Evolutionary conservation across 2,797 vertebrate species (phyloP), one percentile per base, ranked within the genome.

Genomic region (Enteromius afrohamiltoni): DNA sequence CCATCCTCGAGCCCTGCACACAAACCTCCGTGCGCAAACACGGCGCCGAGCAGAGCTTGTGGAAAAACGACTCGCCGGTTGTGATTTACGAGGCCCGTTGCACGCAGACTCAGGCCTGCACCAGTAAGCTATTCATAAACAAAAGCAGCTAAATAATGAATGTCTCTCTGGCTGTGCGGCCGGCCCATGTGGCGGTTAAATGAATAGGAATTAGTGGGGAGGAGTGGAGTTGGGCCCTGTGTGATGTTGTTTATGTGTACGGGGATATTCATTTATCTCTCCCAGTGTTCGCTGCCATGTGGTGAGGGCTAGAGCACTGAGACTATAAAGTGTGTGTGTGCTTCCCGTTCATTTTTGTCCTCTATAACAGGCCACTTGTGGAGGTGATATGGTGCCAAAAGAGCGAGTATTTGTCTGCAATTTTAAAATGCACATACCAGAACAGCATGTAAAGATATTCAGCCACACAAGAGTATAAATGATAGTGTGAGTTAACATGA

Each of bases 41-140:
- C 69, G 4, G 68, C 75, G 60, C 17, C 88, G 89, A 91, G 82
- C 4, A 88, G 90, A 89, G 90, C 62, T 34, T 80, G 85, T 77
- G 60, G 79, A 87, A 87, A 85, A 87, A 85, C 79, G 79, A 86
- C 80, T 79, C 34, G 7, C 81, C 40, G 80, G 83, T 85, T 83
- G 93, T 98, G 97, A 99, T 98, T 95, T 96, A 98, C 93, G 90
- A 94, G 95, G 92, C 80, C 92, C 92, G 95, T 95, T 94, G 92
- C 88, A 87, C 86, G 93, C 94, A 89, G 89, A 91, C 92, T 91
- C 94, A 89, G 95, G 95, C 95, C 93, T 92, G 96, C 95, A 97
- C 97, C 96, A 97, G 96, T 97, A 97, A 98, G 96, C 95, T 95
- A 97, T 97, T 97, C 97, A 97, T 97, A 98, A 97, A 97, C 96